Conservation (phyloP, 2,797 vertebrate genomes). For the Coregonus sp. region DNA sequence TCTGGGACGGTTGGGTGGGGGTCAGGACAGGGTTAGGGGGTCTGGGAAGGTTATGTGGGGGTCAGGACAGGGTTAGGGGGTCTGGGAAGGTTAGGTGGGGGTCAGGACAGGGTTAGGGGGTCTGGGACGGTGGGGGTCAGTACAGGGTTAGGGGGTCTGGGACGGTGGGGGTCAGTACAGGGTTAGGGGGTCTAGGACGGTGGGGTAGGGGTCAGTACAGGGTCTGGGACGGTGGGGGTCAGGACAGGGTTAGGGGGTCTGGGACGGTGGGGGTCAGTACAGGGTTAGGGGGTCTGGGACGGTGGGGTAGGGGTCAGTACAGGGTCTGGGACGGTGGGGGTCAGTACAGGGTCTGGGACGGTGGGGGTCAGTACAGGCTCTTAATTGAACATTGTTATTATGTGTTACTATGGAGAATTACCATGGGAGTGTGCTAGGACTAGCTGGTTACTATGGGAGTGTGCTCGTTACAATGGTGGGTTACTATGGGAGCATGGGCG, state of each 20-base stretch:
- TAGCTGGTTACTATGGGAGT: constrained; percentile 3
- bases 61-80: neutral
- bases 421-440: neutral
- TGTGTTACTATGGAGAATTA: constrained; percentile 6
- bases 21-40: neutral
- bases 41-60: too few relatives aligned
- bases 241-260: neutral
- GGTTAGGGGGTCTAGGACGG: neutral
- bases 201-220: neutral
- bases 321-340: neutral
- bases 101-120: constrained; percentile 9
- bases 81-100: neutral
- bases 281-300: neutral
- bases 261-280: constrained; percentile 1
- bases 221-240: too few relatives aligned
- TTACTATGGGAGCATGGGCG: constrained; percentile 15
- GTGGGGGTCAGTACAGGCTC: constrained; percentile 16
- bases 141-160: neutral
- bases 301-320: neutral
- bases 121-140: neutral
- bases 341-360: neutral
- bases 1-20: too few relatives aligned
- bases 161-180: neutral
- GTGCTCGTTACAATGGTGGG: constrained; percentile 8
- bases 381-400: too few relatives aligned